Evolutionary conservation across 2,888 invertebrate species (phyloP).

Genomic region (Cremastinae sp.): DNA sequence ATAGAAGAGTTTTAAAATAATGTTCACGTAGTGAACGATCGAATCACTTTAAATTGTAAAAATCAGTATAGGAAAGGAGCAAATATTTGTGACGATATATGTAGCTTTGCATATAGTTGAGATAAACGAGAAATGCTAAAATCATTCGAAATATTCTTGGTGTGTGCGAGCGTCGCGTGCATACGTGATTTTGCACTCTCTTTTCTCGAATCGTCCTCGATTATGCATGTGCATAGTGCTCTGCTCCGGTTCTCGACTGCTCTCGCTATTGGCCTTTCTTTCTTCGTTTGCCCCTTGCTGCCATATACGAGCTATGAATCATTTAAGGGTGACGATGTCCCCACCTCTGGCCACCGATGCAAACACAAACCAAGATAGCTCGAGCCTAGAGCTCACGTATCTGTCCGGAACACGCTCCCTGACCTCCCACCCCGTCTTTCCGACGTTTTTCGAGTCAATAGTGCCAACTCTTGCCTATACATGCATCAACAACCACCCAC

Average conservation of each 20-base stretch:
- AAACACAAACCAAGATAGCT: conserved; percentile 30
- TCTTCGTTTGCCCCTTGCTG: conserved; percentile 23
- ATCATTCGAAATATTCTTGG: too few species aligned
- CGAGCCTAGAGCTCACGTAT: conserved; percentile 3
- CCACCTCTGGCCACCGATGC: conserved; percentile 6
- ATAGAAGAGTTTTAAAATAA: too few species aligned
- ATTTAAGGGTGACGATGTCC: conserved; percentile 69
- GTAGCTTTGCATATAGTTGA: too few species aligned
- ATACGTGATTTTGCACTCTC: conserved; percentile 3
- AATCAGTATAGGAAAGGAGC: too few species aligned
- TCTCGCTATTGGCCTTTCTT: conserved; percentile 3
- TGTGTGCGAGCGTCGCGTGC: not conserved
- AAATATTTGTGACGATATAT: too few species aligned
- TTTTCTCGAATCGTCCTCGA: conserved; percentile 16
- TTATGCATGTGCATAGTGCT: conserved; percentile 20
- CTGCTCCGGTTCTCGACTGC: not conserved
- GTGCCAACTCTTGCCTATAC: conserved; percentile 30
- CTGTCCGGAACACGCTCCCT: conserved; percentile 12
- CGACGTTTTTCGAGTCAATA: conserved; percentile 46
- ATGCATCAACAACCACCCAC: not conserved
- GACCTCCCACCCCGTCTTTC: conserved; percentile 27
- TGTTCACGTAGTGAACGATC: too few species aligned
- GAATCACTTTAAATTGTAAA: too few species aligned
- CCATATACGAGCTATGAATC: conserved; percentile 67
- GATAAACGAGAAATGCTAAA: too few species aligned